These are phyloP conservation scores for Smithornis capensis DNA, from an alignment of 2,113 vertebrate species.

Conservation along the genomic window DNA sequence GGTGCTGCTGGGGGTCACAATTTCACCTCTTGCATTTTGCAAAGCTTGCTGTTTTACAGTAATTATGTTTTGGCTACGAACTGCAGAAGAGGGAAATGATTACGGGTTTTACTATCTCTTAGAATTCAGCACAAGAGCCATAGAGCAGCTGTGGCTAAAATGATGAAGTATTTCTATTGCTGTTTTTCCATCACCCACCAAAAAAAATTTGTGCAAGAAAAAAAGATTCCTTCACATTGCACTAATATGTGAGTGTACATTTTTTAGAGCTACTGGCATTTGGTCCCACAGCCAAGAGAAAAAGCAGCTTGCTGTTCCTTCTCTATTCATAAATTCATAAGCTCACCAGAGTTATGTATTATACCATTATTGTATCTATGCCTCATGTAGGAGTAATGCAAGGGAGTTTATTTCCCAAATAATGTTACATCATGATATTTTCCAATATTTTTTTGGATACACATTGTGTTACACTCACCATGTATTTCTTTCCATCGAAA, in stretches of 20 bases:
- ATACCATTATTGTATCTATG: not conserved
- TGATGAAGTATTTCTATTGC: constrained; percentile 12
- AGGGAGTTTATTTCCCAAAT: not conserved
- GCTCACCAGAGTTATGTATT: not conserved
- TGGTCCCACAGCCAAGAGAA: not conserved
- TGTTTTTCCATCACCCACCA: constrained; percentile 1
- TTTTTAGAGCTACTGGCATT: not conserved
- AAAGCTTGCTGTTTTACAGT: not conserved
- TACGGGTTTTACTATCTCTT: not conserved
- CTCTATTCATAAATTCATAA: not conserved
- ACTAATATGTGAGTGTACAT: not conserved
- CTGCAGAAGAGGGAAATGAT: constrained; percentile 38
- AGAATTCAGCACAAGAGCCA: constrained; percentile 16
- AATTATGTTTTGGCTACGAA: constrained; percentile 52
- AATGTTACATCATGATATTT: not conserved
- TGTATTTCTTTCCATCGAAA: not conserved
- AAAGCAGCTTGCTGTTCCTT: not conserved
- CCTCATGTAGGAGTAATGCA: not conserved
- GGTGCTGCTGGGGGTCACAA: not conserved
- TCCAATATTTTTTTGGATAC: not conserved
- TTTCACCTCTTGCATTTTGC: not conserved
- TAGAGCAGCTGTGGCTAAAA: constrained; percentile 50
- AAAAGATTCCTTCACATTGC: not conserved
- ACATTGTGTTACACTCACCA: not conserved
- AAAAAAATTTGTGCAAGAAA: not conserved